Conservation (phyloP, 2,888 invertebrate species). For the Aquatica leii region DNA sequence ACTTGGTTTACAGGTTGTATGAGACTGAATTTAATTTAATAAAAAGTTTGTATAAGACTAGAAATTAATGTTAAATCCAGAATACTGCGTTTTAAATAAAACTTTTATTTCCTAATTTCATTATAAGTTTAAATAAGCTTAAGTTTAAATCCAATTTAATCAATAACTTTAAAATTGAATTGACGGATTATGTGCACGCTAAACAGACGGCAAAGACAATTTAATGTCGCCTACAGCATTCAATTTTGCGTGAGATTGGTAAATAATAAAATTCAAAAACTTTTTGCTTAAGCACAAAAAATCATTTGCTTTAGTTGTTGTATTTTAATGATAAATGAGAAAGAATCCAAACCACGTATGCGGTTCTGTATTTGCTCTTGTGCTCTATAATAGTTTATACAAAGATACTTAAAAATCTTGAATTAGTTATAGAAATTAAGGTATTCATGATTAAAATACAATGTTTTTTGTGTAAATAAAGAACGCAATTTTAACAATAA, state of each 20-base stretch:
- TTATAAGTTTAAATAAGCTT: too few species aligned
- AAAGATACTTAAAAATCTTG: neutral
- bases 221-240: conserved; percentile 28
- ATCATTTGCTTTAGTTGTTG: neutral
- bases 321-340: neutral
- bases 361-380: neutral
- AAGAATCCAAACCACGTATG: neutral
- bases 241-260: conserved; percentile 29
- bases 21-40: too few species aligned
- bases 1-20: too few species aligned
- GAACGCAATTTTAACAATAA: conserved; percentile 29
- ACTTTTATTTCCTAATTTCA: too few species aligned
- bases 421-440: neutral
- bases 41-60: too few species aligned
- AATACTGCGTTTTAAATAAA: too few species aligned
- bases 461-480: conserved; percentile 11
- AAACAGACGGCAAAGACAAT: conserved; percentile 27
- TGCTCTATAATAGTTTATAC: neutral
- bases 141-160: too few species aligned
- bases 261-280: conserved; percentile 32
- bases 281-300: conserved; percentile 1
- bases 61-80: too few species aligned
- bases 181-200: conserved; percentile 30
- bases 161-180: conserved; percentile 25
- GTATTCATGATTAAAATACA: conserved; percentile 6